Conservation (phyloP, 1,140 invertebrate genomes). For the Magallana angulata region DNA sequence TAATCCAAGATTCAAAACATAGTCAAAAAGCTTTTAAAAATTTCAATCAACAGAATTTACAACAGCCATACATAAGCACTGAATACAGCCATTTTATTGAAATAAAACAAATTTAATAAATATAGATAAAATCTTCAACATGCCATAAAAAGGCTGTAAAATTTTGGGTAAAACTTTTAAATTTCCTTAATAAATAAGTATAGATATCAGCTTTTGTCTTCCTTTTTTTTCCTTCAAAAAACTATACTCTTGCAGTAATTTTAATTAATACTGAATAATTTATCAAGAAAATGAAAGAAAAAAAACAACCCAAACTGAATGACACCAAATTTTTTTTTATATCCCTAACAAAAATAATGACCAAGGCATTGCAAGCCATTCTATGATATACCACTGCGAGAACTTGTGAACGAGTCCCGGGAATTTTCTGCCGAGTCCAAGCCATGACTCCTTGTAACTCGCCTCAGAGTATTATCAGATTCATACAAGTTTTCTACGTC, state of each 20-base stretch:
- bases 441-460: constrained; percentile 66
- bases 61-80: background rate
- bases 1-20: too few species aligned
- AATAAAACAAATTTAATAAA: background rate
- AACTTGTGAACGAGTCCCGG: constrained; percentile 34
- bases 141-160: background rate
- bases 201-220: too few species aligned
- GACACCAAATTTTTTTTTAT: background rate
- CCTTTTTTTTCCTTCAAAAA: too few species aligned
- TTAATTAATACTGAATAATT: background rate
- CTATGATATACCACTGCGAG: constrained; percentile 19
- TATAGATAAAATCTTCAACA: background rate
- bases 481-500: constrained; percentile 60
- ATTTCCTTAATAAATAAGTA: too few species aligned
- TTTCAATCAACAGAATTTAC: background rate
- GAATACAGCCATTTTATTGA: background rate
- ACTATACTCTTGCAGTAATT: background rate
- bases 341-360: constrained; percentile 4
- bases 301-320: background rate
- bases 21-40: too few species aligned
- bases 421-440: constrained; percentile 28
- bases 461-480: constrained; percentile 62
- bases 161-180: background rate
- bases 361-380: background rate
- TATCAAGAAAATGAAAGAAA: background rate